phyloP scores from a whole-genome alignment of 1,140 invertebrate genomes.

The Drosophila albomicans region DNA sequence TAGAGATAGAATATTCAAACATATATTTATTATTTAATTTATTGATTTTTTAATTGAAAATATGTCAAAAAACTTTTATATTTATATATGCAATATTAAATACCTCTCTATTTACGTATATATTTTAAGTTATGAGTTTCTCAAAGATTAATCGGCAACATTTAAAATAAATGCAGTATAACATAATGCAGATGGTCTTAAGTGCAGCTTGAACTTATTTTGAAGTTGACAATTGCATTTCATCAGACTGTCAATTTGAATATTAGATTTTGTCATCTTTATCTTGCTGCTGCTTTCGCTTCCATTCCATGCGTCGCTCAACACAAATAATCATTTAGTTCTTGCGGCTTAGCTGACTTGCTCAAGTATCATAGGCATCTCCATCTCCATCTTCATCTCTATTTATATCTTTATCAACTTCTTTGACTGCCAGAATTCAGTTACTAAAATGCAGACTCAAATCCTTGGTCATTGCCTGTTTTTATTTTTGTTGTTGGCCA shows the following conservation, averaged over 20 bases:
- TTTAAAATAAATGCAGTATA: too few relatives aligned
- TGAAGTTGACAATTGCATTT: slow-evolving; percentile 1
- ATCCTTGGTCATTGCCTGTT: neutral
- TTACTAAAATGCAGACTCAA: slow-evolving; percentile 16
- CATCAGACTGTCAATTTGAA: slow-evolving; percentile 5
- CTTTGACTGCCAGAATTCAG: neutral
- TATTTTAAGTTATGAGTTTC: too few relatives aligned
- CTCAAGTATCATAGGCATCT: neutral
- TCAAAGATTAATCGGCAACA: too few relatives aligned
- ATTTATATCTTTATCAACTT: neutral
- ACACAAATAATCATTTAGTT: slow-evolving; percentile 12
- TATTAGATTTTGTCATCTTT: neutral
- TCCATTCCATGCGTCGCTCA: neutral
- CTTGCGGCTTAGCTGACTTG: neutral
- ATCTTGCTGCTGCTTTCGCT: slow-evolving; percentile 1
- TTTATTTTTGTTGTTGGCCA: neutral
- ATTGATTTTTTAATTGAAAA: too few relatives aligned
- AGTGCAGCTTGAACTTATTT: too few relatives aligned
- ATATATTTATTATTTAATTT: too few relatives aligned
- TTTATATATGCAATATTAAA: too few relatives aligned
- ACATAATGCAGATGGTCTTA: too few relatives aligned
- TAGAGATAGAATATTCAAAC: too few relatives aligned
- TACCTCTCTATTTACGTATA: too few relatives aligned
- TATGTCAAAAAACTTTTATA: too few relatives aligned
- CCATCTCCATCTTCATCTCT: neutral